A percentile compares a stretch with the other conserved stretches of the same genome.
Evolutionary conservation across 2,113 vertebrate genomes (phyloP).

Genomic region (Tetrao urogallus): DNA sequence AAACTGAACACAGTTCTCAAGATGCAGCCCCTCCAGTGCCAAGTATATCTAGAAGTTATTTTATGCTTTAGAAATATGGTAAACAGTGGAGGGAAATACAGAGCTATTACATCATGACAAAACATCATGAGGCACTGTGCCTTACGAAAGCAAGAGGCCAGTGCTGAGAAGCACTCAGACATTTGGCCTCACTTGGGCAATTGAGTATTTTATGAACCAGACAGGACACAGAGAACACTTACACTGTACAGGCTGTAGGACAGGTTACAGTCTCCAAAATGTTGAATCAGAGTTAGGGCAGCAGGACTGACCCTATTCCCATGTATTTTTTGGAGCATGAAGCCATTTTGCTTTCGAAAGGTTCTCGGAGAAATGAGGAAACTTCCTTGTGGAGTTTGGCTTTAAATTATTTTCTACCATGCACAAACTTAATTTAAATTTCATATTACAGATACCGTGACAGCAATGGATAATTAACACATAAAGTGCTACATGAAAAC

Average conservation of each 20-base stretch:
- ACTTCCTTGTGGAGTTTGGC: background rate
- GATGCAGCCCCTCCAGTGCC: too few relatives aligned
- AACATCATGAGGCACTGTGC: background rate
- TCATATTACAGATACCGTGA: background rate
- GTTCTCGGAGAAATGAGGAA: background rate
- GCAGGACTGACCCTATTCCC: background rate
- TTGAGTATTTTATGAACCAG: background rate
- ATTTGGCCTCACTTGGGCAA: background rate
- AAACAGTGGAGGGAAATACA: background rate
- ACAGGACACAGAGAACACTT: background rate
- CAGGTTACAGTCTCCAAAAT: background rate
- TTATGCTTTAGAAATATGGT: background rate
- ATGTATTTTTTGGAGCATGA: background rate
- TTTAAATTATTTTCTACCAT: background rate
- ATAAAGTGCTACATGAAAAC: background rate
- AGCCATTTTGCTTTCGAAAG: background rate
- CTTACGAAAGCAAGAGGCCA: background rate
- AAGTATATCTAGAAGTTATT: background rate
- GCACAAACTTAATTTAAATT: background rate
- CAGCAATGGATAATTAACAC: constrained; percentile 25
- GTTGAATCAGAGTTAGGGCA: background rate
- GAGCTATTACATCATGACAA: background rate
- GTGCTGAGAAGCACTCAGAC: background rate
- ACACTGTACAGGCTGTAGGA: background rate
- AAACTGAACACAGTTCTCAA: too few relatives aligned